These are phyloP conservation scores for Manis pentadactyla DNA, from an alignment of 2,797 vertebrate species.

Conservation along the genomic window DNA sequence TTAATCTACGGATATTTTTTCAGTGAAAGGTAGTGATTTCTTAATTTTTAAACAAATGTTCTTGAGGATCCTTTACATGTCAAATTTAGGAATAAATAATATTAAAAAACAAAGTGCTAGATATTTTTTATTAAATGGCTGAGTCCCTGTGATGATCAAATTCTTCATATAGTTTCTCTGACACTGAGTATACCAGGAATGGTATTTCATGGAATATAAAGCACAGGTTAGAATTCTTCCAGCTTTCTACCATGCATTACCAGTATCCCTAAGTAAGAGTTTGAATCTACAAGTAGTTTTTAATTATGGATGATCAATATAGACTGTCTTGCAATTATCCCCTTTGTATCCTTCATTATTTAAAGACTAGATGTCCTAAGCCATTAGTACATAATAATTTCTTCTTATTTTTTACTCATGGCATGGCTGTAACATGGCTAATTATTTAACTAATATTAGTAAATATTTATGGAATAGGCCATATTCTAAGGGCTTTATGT, in stretches of 20 bases:
- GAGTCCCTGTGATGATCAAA: background rate
- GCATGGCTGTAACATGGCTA: no score
- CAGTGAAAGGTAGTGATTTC: background rate
- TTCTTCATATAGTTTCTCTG: background rate
- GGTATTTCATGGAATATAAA: background rate
- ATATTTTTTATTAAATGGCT: background rate
- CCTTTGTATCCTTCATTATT: no score
- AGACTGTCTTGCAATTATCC: no score
- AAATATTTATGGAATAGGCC: no score
- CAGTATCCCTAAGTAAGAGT: background rate
- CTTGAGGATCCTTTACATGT: background rate
- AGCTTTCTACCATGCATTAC: background rate
- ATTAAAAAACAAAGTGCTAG: background rate
- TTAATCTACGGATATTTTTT: background rate
- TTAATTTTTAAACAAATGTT: background rate
- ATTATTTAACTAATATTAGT: no score
- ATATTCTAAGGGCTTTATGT: no score
- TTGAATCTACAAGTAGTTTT: no score
- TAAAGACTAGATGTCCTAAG: no score
- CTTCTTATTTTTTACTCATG: no score
- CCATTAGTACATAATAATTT: no score
- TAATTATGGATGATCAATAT: no score
- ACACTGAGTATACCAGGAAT: background rate
- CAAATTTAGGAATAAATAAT: background rate
- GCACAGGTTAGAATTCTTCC: background rate